Conservation (phyloP, 2,113 vertebrate species). For the Hippocampus comes region DNA sequence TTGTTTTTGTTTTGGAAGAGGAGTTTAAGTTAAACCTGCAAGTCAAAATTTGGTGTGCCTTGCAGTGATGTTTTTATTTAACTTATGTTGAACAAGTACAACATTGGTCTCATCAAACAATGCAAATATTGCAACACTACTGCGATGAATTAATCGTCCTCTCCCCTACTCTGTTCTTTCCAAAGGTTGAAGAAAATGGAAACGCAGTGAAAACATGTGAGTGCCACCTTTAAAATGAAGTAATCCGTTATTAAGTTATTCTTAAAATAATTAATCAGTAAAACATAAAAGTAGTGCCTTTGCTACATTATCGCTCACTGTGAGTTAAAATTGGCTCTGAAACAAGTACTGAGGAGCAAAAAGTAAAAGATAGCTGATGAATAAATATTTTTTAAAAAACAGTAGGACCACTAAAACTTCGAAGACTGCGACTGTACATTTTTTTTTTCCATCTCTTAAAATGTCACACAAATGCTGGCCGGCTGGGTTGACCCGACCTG, state of each 20-base stretch:
- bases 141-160: neutral
- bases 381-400: no score
- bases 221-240: neutral
- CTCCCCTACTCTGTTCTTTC: conserved; percentile 36
- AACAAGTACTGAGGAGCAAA: no score
- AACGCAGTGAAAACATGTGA: conserved; percentile 78
- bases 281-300: no score
- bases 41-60: neutral
- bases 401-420: neutral
- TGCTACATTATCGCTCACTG: no score
- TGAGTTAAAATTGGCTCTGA: no score
- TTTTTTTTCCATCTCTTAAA: neutral
- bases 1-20: no score
- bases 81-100: no score
- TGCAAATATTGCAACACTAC: neutral
- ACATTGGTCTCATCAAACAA: no score
- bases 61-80: neutral
- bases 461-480: neutral
- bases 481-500: neutral
- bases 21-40: no score
- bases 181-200: conserved; percentile 88
- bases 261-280: no score
- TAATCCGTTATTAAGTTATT: no score
- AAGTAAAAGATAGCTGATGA: no score
- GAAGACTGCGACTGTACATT: neutral